Base-by-base conservation (phyloP, 2,888 invertebrate genomes). In the Eristalinus aeneus region DNA sequence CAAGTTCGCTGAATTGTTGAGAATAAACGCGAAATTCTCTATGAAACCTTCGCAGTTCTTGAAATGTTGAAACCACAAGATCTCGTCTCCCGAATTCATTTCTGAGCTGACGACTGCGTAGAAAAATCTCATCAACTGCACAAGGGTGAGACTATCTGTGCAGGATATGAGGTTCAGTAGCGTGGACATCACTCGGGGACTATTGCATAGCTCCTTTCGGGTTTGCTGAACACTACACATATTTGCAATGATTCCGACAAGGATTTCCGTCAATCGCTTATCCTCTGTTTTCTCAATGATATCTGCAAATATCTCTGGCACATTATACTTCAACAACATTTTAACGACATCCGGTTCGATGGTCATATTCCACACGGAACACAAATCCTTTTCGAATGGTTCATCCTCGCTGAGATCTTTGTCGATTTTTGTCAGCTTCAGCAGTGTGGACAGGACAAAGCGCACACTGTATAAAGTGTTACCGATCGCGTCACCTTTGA, bases 321-420 rank as follows among this genome's bases (percentile, higher is more conserved):
- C 95, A 83, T 96, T 94, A 84, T 96, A 94, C 88, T 95, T 93
- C 74, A 95, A 92, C 11, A 97, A 92, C 89, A 95, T 95, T 56
- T 94, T 90, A 10, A 96, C 96, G 0, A 97, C 96, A 90, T 96
- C 97, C 88, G 94, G 94, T 88, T 97, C 96, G 0, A 95, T 94
- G 0, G 97, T 96, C 96, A 97, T 97, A 89, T 97, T 97, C 97
- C 97, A 97, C 0, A 97, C 91, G 6, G 95, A 94, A 90, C 96
- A 96, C 46, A 97, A 93, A 89, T 97, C 95, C 27, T 94, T 94
- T 93, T 97, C 97, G 64, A 96, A 93, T 0, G 94, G 93, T 79
- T 94, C 93, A 72, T 94, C 93, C 10, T 89, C 89, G 9, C 88
- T 83, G 90, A 94, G 94, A 58, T 94, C 92, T 88, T 94, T 93